Evolutionary conservation across 1,140 invertebrate genomes (phyloP), one percentile per base, ranked within the genome.

Genomic region (Ctenoplectra terminalis): DNA sequence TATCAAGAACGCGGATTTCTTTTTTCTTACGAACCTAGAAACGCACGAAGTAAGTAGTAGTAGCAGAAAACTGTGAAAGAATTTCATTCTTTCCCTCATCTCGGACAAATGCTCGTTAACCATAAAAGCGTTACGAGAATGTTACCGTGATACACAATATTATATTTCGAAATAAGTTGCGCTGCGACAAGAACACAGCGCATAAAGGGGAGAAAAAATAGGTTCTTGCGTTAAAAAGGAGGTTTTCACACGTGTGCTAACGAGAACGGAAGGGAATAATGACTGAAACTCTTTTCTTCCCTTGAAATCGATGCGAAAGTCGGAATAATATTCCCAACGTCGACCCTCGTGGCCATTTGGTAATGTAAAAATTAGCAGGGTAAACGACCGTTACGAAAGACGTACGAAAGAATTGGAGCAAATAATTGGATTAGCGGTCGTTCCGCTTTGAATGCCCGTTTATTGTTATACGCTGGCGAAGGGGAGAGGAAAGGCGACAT

Each of bases 401-500:
- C 48, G 23, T 9, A 31, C 54, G 67, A 61, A 79, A 60, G 76
- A 71, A 79, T 61, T 61, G 40, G 66, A 31, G 54, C 54, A 79
- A 79, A 79, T 79, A 72, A 79, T 79, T 70, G 76, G 34, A 79
- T 71, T 72, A 71, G 23, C 17, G 23, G 37, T 67, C 63, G 48
- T 67, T 56, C 37, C 74, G 8, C 63, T 52, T 56, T 54, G 1
- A 15, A 23, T 56, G 37, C 48, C n/a, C 50, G 50, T 43, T 56
- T 69, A 46, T 77, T 77, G 26, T 58, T 72, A 13, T 43, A 43
- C 17, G 26, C 58, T 37, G 29, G 13, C 29, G n/a, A 50, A 29
- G 8, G 23, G 11, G 9, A 29, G 20, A 48, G 17, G 17, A 43
- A 29, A 13, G 26, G 26, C 34, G n/a, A 56, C 40, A 2, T 56